Evolutionary conservation across 2,113 vertebrate genomes (phyloP), one percentile per base, ranked within the genome.

Genomic region (Prunella himalayana): DNA sequence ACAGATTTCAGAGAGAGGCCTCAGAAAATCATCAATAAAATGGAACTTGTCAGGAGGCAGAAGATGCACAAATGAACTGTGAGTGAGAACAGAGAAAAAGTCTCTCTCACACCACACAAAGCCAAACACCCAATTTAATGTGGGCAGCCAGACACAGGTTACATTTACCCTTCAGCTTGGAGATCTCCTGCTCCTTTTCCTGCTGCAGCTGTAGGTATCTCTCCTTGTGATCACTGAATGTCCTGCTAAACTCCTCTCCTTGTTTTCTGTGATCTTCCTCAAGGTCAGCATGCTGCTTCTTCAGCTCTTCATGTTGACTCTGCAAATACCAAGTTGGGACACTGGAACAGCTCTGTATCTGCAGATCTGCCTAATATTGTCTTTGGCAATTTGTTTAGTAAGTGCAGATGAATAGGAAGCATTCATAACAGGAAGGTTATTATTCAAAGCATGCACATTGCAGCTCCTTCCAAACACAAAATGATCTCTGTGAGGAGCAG

Each of bases 271-370:
- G 99, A 86, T 99, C 98, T 12, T 99, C 98, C 76, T 99, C 98
- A 66, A 99, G 98, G 41, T 98, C 98, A 25, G 98, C 98, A 44
- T 98, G 99, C 97, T 99, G 99, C 47, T 99, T 99, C 98, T 99
- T 99, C 17, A 99, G 96, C 59, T 99, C 99, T 3, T 99, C 99
- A 0, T 99, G 99, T 93, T 99, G 99, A 97, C 98, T 99, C 99
- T 99, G 97, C 71, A 95, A 95, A 97, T 23, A 92, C 19, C 82
- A 91, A 76, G 86, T 50, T 57, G 93, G 82, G 85, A 95, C 57
- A 88, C 53, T 78, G 45, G 42, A 50, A 41, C 30, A 11, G 59
- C 51, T 88, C 65, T 59, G 19, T 19, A 83, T 80, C 66, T 59
- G 39, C 57, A n/a, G 68, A 84, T 86, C 80, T 85, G 64, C 37